These are phyloP conservation scores for Bursaphelenchus mucronatus DNA, from an alignment of 1,140 invertebrate genomes.

Conservation along the genomic window DNA sequence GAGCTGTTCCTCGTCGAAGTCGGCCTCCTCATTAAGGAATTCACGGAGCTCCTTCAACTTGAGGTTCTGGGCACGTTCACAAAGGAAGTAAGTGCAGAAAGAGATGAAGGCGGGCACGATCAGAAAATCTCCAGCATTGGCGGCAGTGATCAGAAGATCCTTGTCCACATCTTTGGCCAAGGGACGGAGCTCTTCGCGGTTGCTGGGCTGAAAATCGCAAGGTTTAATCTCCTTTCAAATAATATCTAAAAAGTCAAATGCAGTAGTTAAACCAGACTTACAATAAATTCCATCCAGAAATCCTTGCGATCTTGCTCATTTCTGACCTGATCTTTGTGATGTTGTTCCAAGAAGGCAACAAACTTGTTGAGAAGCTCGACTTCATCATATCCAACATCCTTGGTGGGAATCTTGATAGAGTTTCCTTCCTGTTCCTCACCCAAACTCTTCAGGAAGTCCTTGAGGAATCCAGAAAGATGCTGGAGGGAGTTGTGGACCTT, in stretches of 20 bases:
- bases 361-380: slow-evolving; percentile 17
- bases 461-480: too few relatives aligned
- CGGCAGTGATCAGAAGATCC: slow-evolving; percentile 5
- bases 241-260: neutral
- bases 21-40: slow-evolving; percentile 14
- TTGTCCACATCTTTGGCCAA: slow-evolving; percentile 8
- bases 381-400: neutral
- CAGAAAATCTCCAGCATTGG: slow-evolving; percentile 12
- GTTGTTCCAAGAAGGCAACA: neutral
- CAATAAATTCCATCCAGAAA: slow-evolving; percentile 14
- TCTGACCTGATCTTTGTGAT: neutral
- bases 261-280: neutral
- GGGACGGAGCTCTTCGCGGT: slow-evolving; percentile 5
- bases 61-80: slow-evolving; percentile 12
- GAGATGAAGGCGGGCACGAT: slow-evolving; percentile 7
- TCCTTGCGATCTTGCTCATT: neutral
- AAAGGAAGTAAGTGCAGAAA: slow-evolving; percentile 16
- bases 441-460: neutral
- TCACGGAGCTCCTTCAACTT: slow-evolving; percentile 11
- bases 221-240: neutral
- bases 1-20: slow-evolving; percentile 12
- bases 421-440: neutral
- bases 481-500: too few relatives aligned
- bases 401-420: neutral
- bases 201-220: slow-evolving; percentile 8